Percentiles rank a stretch among this genome's conserved stretches.
Conservation (phyloP, 2,888 invertebrate genomes). For the Agapostemon virescens region DNA sequence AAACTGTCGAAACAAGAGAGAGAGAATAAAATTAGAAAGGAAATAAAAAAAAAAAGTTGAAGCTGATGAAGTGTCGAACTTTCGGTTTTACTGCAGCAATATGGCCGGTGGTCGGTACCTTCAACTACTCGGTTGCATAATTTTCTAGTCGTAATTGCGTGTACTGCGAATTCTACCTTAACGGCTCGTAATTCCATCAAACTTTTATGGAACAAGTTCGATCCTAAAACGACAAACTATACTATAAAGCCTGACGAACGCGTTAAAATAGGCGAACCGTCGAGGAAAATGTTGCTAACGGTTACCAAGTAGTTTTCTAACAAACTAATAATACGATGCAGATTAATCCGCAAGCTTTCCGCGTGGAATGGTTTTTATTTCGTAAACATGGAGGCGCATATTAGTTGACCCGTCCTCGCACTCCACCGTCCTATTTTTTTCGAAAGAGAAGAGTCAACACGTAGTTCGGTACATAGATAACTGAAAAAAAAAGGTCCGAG, state of each 20-base stretch:
- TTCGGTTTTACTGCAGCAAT: not conserved
- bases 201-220: not conserved
- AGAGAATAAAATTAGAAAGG: constrained; percentile 4
- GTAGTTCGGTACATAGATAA: not conserved
- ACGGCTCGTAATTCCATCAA: not conserved
- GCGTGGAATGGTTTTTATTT: not conserved
- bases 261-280: not conserved
- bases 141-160: not conserved
- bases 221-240: not conserved
- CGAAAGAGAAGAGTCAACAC: not conserved
- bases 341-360: not conserved
- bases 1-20: not conserved
- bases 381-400: not conserved
- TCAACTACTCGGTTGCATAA: not conserved
- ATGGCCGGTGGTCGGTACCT: not conserved
- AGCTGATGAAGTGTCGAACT: constrained; percentile 8
- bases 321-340: not conserved
- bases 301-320: not conserved
- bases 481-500: not conserved
- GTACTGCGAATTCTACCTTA: not conserved
- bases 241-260: not conserved
- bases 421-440: not conserved
- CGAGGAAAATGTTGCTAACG: not conserved
- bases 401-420: not conserved
- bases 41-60: constrained; percentile 5